Evolutionary conservation across 2,888 invertebrate species (phyloP), one percentile per base, ranked within the genome.

Genomic region (Crocallis elinguaria): DNA sequence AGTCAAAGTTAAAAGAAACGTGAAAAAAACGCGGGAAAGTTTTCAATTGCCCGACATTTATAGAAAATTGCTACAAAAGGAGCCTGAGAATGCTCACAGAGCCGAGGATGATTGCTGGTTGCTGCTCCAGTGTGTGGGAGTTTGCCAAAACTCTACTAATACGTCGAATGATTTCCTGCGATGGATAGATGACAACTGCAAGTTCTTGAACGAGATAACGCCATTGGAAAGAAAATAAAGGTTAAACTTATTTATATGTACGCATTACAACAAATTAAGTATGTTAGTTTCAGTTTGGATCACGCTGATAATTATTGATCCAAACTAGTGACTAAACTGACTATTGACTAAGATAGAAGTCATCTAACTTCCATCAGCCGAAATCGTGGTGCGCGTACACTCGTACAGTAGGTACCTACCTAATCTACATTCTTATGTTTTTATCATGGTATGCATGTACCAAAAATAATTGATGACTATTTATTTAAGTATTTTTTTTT

Each of bases 41-140:
- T 63, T 49, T 14, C 62, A 52, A 46, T 53, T 54, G 29, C 35
- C 38, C 17, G 54, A 58, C 23, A 56, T 66, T 7, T 62, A 55
- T 32, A 53, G 13, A 30, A 54, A 36, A 5, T 35, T 58, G 9
- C 45, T 60, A 9, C 48, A 52, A 2, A 46, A 23, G 12, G 69
- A 87, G 9, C 83, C 92, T 0, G 36, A 66, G 2, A 76, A 88
- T 67, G 84, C 92, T 0, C 96, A 96, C 73, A 88, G 92, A 60
- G 95, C 96, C 1, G 96, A 96, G 79, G 92, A 79, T 0, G 96
- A 96, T 77, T 94, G 94, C 23, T 60, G 92, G 1, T 93, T 93
- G 86, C 81, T 96, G 41, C 72, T 95, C 8, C 88, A 93, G 60
- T 94, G 95, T 72, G 93, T 94, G 2, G 81, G 92, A 16, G 42